Percentiles rank a stretch among this genome's conserved stretches.
Evolutionary conservation across 2,797 vertebrate species (phyloP).

Genomic region (Phoebastria nigripes): DNA sequence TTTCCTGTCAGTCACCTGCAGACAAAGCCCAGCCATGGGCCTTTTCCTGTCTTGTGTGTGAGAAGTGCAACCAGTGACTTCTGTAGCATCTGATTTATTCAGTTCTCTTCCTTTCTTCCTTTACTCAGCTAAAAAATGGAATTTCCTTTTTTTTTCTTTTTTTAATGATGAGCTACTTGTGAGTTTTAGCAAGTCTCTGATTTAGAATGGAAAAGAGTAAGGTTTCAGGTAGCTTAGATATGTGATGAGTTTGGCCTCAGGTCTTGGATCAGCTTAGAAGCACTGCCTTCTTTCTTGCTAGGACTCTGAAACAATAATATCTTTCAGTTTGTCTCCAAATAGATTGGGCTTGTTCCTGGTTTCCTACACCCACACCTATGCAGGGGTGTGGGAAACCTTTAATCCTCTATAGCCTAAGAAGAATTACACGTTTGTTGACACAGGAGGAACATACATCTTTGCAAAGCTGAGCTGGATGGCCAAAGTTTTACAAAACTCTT

Average conservation of each 20-base stretch:
- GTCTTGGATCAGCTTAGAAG: not conserved
- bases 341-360: not conserved
- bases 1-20: not conserved
- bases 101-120: not conserved
- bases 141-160: not conserved
- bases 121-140: not conserved
- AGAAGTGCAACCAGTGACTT: not conserved
- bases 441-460: not conserved
- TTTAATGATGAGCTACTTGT: not conserved
- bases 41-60: not conserved
- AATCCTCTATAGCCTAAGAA: not conserved
- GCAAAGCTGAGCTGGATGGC: not conserved
- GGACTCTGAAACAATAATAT: not conserved
- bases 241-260: not conserved
- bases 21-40: not conserved
- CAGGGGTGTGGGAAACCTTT: not conserved
- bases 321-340: not conserved
- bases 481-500: not conserved
- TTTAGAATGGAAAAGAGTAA: not conserved
- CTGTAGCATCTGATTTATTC: not conserved
- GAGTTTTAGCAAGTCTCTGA: not conserved
- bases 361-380: not conserved
- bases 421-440: not conserved
- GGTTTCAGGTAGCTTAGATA: not conserved
- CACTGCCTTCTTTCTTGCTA: not conserved